Base-by-base conservation (phyloP, 2,888 invertebrate species). In the Mamestra brassicae region DNA sequence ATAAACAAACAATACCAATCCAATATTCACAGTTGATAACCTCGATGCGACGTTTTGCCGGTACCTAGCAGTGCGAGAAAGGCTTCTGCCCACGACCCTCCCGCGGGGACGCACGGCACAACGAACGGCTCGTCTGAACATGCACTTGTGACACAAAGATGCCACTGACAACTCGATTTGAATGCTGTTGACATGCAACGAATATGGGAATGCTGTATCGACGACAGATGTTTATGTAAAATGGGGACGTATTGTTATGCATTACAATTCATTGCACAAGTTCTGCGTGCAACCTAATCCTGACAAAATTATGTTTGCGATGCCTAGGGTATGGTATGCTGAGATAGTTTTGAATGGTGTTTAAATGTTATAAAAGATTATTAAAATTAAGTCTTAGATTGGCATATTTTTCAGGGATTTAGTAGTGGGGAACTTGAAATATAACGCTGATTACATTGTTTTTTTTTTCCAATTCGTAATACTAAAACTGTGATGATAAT, bases 111-210 rank as follows among this genome's bases (percentile, higher is more conserved):
- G 71, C 83, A 74, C 80, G 73, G 63, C 74, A 80, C 83, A 83
- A 81, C 87, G 67, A 83, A 81, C 87, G 67, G 45, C 50, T 73
- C 78, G 67, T 78, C 79, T 81, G 85, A 82, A 87, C 84, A 83
- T 88, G 83, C 87, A 84, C 81, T 87, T 83, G 77, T 77, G 70
- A 79, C 79, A 86, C 83, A 89, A 85, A 85, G 86, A 87, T 78
- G 80, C 75, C 58, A 86, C 81, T 80, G 86, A 86, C 87, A 85
- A 86, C 82, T 88, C 85, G 70, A 88, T 85, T 80, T 62, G 72
- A 85, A 86, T 78, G 65, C 78, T 80, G 74, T 80, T 80, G 75
- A 74, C 76, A 81, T 81, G 83, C 81, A 66, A 80, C 69, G 84
- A 71, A 64, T 74, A 83, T 68, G 80, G 69, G 78, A 80, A 83